Base-by-base conservation (phyloP, 1,140 invertebrate species). In the Solenopsis invicta region DNA sequence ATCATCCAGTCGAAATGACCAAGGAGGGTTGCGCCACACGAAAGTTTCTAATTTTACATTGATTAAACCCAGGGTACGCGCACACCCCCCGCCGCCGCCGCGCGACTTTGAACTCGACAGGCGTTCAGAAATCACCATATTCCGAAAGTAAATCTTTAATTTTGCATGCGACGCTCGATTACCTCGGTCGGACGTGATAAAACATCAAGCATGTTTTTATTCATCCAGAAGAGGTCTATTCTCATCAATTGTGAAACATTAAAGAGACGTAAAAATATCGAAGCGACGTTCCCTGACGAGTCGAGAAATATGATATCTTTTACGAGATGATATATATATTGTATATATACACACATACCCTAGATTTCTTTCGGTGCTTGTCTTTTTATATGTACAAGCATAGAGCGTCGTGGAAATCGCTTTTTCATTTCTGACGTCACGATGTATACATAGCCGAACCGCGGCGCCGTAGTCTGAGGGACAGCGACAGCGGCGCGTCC, bases 31-130 rank as follows among this genome's bases (percentile, higher is more conserved):
- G 52, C 76, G 69, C 62, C 62, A 37, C 62, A 50, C 24, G 67
- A 67, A 86, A 80, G 66, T 82, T 85, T 71, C 66, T 85, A 78
- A 72, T 86, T 88, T 88, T 78, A 71, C 75, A 45, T 59, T 59
- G 82, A 78, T 77, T 77, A 75, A 85, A 29, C 21, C 21, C 37
- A 18, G 21, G 4, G 80, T 37, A 41, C 52, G 37, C 59, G 0
- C 56, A n/a, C 61, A 34, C 21, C 16, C 24, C 64, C 18, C 24
- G 13, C 18, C 59, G 9, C 34, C 18, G 34, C 16, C 16, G 9
- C 29, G 21, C 16, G 29, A 4, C 29, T 24, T 29, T 52, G 37
- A 48, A 66, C 29, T 66, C 10, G 41, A 8, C 41, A 29, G 24
- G 13, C 24, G 48, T 0, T 18, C 9, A 18, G 41, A 12, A 67